Evolutionary conservation across 1,140 invertebrate genomes (phyloP).

Genomic region (Aphidius ervi): DNA sequence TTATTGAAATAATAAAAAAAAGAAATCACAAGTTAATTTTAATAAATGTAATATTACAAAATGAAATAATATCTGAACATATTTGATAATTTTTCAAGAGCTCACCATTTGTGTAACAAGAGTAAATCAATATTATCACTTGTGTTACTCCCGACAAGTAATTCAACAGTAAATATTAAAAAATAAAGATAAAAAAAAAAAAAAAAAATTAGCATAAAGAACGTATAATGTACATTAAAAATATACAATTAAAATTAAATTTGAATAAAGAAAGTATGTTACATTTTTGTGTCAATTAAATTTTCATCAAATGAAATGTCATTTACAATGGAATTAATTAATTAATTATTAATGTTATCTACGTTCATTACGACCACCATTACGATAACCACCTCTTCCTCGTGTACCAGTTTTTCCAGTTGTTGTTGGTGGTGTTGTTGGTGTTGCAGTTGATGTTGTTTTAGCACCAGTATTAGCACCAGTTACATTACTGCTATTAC

Average conservation of each 20-base stretch:
- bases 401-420: constrained; percentile 53
- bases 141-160: too few species aligned
- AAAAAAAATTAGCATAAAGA: too few species aligned
- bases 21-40: too few species aligned
- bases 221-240: neutral
- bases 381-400: constrained; percentile 54
- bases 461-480: constrained; percentile 32
- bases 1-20: too few species aligned
- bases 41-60: too few species aligned
- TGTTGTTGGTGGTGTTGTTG: constrained; percentile 32
- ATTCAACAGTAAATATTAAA: too few species aligned
- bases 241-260: too few species aligned
- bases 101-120: too few species aligned
- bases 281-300: constrained; percentile 13
- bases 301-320: neutral
- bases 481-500: constrained; percentile 29
- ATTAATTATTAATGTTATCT: constrained; percentile 48
- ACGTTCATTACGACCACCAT: constrained; percentile 49
- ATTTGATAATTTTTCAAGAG: too few species aligned
- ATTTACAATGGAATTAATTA: constrained; percentile 19
- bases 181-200: too few species aligned
- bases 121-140: too few species aligned
- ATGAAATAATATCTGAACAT: too few species aligned
- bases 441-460: constrained; percentile 3
- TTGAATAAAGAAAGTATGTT: constrained; percentile 21